Conservation (phyloP, 2,888 invertebrate genomes). For the Drosophila niveifrons region DNA sequence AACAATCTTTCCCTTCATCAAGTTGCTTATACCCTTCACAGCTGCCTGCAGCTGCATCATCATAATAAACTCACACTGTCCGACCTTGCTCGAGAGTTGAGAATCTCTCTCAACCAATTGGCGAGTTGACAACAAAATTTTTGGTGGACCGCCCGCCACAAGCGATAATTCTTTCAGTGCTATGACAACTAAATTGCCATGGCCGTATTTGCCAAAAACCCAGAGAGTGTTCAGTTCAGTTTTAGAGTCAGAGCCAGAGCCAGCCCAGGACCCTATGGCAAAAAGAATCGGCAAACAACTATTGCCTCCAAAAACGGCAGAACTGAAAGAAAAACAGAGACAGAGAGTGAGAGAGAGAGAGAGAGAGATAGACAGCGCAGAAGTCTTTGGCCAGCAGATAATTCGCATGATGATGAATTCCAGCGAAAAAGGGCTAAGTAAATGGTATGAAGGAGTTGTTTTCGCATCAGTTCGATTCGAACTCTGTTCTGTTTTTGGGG, state of each 20-base stretch:
- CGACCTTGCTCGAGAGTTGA: conserved; percentile 55
- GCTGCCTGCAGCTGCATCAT: conserved; percentile 26
- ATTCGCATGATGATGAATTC: conserved; percentile 81
- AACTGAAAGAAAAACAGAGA: conserved; percentile 8
- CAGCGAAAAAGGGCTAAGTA: conserved; percentile 77
- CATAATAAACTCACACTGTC: conserved; percentile 69
- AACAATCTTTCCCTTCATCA: neutral
- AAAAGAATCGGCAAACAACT: conserved; percentile 25
- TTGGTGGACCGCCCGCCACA: conserved; percentile 82
- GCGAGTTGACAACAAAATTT: conserved; percentile 84
- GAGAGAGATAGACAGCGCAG: too few species aligned
- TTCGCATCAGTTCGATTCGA: conserved; percentile 17
- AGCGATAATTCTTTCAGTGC: conserved; percentile 84
- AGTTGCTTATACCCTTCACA: conserved; percentile 43
- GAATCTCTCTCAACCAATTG: conserved; percentile 56
- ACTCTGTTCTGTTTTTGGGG: conserved; percentile 38
- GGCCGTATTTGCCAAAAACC: conserved; percentile 69
- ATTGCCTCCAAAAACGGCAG: conserved; percentile 53
- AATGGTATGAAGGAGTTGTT: conserved; percentile 46
- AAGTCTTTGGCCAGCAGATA: conserved; percentile 44
- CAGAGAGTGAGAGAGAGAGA: too few species aligned
- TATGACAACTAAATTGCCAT: conserved; percentile 85
- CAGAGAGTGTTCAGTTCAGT: neutral
- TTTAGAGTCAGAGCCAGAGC: neutral
- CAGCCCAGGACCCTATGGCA: conserved; percentile 30